phyloP scores from a whole-genome alignment of 64 coral and sea anemone genomes.

The Porites australiensis region DNA sequence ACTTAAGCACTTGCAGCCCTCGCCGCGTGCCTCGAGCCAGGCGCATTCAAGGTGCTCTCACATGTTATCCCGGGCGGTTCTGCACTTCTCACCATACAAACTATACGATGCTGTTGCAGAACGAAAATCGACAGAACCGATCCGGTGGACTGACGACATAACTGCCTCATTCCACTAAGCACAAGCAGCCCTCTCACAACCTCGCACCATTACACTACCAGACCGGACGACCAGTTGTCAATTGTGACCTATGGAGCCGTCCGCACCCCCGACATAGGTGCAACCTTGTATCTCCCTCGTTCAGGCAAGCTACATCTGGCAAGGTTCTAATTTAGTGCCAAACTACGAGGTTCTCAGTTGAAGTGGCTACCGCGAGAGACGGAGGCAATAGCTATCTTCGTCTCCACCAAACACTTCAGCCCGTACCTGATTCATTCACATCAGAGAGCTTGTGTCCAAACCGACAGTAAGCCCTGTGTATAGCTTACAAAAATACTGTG shows the following conservation, averaged over 20 bases:
- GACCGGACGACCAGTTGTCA: background rate
- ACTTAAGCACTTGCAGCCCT: background rate
- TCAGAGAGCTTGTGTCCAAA: too few relatives aligned
- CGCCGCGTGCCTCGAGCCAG: background rate
- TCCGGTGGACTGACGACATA: background rate
- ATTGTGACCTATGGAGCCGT: constrained; percentile 14
- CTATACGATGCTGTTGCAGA: background rate
- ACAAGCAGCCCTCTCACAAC: background rate
- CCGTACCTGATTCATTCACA: too few relatives aligned
- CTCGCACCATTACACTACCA: background rate
- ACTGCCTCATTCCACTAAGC: background rate
- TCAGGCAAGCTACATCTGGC: constrained; percentile 4
- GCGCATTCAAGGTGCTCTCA: background rate
- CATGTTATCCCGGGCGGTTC: background rate
- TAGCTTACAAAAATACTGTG: too few relatives aligned
- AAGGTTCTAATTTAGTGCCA: too few relatives aligned
- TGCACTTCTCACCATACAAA: background rate
- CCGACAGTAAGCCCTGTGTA: too few relatives aligned
- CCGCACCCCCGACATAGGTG: background rate
- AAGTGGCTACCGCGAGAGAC: too few relatives aligned
- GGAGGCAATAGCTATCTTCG: too few relatives aligned
- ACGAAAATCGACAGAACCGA: background rate
- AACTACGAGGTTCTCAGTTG: too few relatives aligned
- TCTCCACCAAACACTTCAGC: too few relatives aligned
- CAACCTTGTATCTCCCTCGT: constrained; percentile 29